Conservation (phyloP, 2,797 vertebrate genomes). For the Mormyrops boulengeri region DNA sequence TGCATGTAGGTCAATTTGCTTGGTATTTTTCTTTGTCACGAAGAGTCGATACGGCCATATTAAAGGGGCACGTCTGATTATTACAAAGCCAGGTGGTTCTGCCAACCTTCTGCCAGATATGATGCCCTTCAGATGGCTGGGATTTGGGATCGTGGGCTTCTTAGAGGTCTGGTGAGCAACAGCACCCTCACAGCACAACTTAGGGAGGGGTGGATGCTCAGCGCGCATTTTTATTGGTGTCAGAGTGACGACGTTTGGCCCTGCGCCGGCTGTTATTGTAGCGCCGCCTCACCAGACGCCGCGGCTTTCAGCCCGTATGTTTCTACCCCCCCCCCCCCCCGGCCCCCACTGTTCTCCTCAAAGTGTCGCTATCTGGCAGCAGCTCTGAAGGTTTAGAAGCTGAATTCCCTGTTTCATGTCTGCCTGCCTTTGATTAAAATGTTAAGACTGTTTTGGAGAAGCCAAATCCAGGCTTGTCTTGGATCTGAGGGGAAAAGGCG, state of each 20-base stretch:
- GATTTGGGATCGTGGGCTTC: slow-evolving; percentile 33
- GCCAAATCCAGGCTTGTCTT: slow-evolving; percentile 5
- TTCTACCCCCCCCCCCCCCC: background rate
- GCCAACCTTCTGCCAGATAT: slow-evolving; percentile 30
- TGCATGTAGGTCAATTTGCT: background rate
- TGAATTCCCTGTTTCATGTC: background rate
- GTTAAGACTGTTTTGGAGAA: background rate
- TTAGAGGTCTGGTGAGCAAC: slow-evolving; percentile 31
- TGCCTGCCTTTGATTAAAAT: background rate
- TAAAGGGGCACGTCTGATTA: background rate
- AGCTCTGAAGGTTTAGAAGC: background rate
- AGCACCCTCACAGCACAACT: slow-evolving; percentile 34
- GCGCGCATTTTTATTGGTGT: slow-evolving; percentile 37
- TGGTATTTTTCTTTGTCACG: background rate
- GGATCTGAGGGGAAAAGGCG: background rate
- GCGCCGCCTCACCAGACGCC: background rate
- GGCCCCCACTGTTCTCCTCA: background rate
- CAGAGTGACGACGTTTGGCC: slow-evolving; percentile 16
- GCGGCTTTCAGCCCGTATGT: background rate
- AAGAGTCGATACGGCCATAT: background rate
- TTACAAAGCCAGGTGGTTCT: slow-evolving; percentile 25
- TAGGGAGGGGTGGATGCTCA: slow-evolving; percentile 25
- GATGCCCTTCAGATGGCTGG: slow-evolving; percentile 38
- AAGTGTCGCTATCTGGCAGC: background rate
- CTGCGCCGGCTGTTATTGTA: background rate